Percentiles rank a stretch among this genome's conserved stretches.
Evolutionary conservation across 2,888 invertebrate species (phyloP).

Genomic region (Andrena marginata): DNA sequence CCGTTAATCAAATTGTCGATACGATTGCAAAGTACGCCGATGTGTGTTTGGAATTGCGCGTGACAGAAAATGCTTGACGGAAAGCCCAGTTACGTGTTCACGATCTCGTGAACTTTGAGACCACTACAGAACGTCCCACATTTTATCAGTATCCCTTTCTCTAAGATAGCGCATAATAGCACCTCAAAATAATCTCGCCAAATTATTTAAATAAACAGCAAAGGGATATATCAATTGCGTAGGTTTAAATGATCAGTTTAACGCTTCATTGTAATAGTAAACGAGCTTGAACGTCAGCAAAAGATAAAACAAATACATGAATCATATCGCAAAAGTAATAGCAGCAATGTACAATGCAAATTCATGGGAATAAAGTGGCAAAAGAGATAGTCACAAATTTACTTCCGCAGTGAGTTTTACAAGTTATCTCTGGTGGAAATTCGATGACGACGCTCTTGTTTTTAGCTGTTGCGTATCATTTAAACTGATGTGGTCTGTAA

Average conservation of each 20-base stretch:
- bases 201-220: not conserved
- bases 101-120: not conserved
- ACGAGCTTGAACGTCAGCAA: not conserved
- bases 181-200: no score
- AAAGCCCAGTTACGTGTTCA: not conserved
- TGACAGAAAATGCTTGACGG: not conserved
- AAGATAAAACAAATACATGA: not conserved
- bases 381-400: constrained; percentile 77
- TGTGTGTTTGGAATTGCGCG: not conserved
- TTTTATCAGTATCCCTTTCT: no score
- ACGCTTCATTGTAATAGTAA: no score
- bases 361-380: constrained; percentile 2
- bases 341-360: not conserved
- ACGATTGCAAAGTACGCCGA: not conserved
- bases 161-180: no score
- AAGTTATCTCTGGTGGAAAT: constrained; percentile 62
- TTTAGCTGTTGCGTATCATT: constrained; percentile 67
- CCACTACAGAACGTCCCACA: not conserved
- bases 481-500: constrained; percentile 73
- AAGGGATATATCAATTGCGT: no score
- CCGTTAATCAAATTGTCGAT: constrained; percentile 29
- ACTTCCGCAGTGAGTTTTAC: constrained; percentile 78
- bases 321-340: not conserved
- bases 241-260: no score
- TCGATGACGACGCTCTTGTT: constrained; percentile 69